Evolutionary conservation across 2,113 vertebrate genomes (phyloP), one percentile per base, ranked within the genome.

Genomic region (Osmerus eperlanus): DNA sequence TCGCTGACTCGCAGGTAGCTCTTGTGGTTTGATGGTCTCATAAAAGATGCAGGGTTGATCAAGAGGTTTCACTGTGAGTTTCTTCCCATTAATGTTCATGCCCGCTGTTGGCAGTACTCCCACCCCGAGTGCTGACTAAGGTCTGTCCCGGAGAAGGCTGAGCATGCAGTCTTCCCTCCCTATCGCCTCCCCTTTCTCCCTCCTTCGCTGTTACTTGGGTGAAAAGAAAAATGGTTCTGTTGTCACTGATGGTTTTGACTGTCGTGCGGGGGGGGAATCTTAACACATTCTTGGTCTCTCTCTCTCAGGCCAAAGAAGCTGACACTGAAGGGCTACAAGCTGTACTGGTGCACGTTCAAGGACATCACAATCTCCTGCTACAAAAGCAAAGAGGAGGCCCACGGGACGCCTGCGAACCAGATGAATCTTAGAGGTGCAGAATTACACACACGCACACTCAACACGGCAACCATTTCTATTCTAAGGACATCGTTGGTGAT

Each of bases 261-360:
- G 32, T 36, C 7, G 32, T 36, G 32, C 32, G 4, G 4, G 32
- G 32, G 32, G 5, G 32, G 32, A 5, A 3, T 36, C 32, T 36
- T 36, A 36, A 36, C 32, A 36, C 32, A 36, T 36, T 36, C 32
- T 36, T 36, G 32, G 32, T 72, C 25, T 68, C 65, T 73, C 36
- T 84, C 78, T 74, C 78, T 61, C 76, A 93, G 97, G 90, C 97
- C 97, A 82, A 99, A 99, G 92, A 99, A 99, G 85, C 92, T 99
- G 86, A 99, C 97, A 0, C 90, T 99, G 72, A 99, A 99, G 89
- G 97, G 96, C 82, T 98, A 98, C 79, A 99, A 99, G 85, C 97
- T 95, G 21, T 99, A 97, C 61, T 99, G 97, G 97, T 99, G 97
- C 90, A 99, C 97, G 14, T 99, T 99, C 91, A 99, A 99, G 93